Evolutionary conservation across 2,797 vertebrate species (phyloP).

Genomic region (Gobionotothen gibberifrons): DNA sequence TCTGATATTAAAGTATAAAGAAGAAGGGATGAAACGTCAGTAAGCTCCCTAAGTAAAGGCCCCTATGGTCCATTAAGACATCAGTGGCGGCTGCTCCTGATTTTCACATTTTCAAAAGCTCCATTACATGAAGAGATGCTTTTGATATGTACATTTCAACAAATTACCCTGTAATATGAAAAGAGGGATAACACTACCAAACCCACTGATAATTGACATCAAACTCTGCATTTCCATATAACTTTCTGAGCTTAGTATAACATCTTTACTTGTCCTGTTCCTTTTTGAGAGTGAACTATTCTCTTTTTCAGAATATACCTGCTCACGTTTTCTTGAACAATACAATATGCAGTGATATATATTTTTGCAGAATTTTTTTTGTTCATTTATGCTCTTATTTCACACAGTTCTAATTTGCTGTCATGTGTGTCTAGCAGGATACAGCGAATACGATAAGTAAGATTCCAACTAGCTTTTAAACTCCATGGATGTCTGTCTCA

Average conservation of each 20-base stretch:
- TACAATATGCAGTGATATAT: neutral
- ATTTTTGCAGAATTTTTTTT: constrained; percentile 25
- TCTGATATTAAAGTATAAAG: constrained; percentile 7
- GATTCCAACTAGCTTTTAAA: constrained; percentile 57
- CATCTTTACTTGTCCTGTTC: neutral
- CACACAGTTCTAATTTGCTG: constrained; percentile 60
- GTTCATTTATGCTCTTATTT: constrained; percentile 55
- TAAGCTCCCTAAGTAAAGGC: neutral
- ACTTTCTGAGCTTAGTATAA: neutral
- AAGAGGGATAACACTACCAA: neutral
- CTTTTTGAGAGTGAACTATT: neutral
- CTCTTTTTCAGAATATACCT: neutral
- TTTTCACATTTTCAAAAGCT: constrained; percentile 5
- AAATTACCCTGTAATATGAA: neutral
- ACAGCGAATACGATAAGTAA: constrained; percentile 23
- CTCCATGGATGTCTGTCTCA: constrained; percentile 30
- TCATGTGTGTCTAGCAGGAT: constrained; percentile 57
- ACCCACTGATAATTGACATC: neutral
- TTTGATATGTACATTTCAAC: constrained; percentile 8
- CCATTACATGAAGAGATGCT: neutral
- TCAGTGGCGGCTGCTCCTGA: neutral
- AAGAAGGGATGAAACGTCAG: constrained; percentile 1
- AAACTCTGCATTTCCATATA: neutral
- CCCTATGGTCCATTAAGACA: neutral
- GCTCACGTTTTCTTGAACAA: neutral